Evolutionary conservation across 2,888 invertebrate genomes (phyloP), one percentile per base, ranked within the genome.

Genomic region (Leucophora obtusa): DNA sequence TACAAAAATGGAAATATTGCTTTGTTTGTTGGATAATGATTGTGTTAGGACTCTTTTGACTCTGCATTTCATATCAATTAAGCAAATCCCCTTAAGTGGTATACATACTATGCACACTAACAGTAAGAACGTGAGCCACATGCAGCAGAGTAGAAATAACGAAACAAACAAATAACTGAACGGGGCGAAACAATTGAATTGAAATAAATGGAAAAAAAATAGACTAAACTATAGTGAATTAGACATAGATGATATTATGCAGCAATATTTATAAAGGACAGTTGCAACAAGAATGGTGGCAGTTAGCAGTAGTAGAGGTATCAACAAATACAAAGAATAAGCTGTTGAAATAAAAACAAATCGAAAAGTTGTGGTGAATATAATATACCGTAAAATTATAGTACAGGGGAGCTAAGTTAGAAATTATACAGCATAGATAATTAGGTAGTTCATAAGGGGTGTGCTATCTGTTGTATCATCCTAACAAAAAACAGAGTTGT

Each of bases 71-170:
- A 83, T 85, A 87, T 86, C 86, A 86, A 86, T 86, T 86, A 86
- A 86, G 85, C 86, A 86, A 87, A 86, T 87, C 87, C 87, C 86
- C 87, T 84, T 87, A 87, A 87, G 86, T 86, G 87, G 82, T 87
- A 83, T 10, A 24, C 24, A n/a, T n/a, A n/a, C n/a, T 24, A 17
- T 69, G 58, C 33, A 47, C 58, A 69, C 50, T n/a, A 58, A 50
- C 69, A 69, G 47, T 58, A 50, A 18, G n/a, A 58, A 50, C 33
- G 33, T 21, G 18, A 56, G 18, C 15, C 28, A n/a, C 33, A 54
- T 47, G n/a, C 66, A 58, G 17, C 18, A 35, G 33, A 47, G 43
- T 38, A 71, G 43, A 62, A 35, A 51, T 14, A 50, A 73, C 56
- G 5, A 14, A 56, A 58, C 56, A 47, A 47, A 17, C 51, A n/a